Evolutionary conservation across 2,888 invertebrate species (phyloP).

Genomic region (Prenolepis imparis): DNA sequence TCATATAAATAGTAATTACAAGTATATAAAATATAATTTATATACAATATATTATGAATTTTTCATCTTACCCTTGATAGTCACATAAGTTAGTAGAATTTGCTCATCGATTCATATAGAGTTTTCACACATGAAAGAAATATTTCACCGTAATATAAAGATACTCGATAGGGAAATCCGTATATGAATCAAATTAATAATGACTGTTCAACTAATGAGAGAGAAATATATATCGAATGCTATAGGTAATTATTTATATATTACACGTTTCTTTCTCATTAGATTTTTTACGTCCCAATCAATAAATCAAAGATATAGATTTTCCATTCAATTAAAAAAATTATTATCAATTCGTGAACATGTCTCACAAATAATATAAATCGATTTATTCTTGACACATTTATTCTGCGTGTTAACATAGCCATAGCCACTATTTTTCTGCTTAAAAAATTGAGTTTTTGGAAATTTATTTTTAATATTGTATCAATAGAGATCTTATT

Average conservation of each 20-base stretch:
- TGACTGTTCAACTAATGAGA: not conserved
- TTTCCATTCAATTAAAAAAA: not conserved
- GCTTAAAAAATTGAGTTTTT: not conserved
- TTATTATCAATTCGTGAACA: not conserved
- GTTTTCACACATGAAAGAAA: not conserved
- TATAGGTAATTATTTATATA: not conserved
- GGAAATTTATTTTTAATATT: not conserved
- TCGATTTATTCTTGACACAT: not conserved
- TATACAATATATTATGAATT: no score
- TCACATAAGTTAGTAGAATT: not conserved
- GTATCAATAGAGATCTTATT: not conserved
- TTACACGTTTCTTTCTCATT: not conserved
- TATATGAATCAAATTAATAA: not conserved
- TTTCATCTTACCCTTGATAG: no score
- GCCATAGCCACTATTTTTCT: not conserved
- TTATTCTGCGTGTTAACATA: not conserved
- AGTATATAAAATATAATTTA: no score
- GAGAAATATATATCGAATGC: not conserved
- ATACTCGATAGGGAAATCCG: not conserved
- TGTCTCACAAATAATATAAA: not conserved
- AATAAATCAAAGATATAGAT: not conserved
- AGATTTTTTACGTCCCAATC: not conserved
- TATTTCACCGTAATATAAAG: not conserved
- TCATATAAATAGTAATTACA: no score
- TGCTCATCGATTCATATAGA: not conserved